Evolutionary conservation across 2,113 vertebrate genomes (phyloP).

Genomic region (Puma concolor): DNA sequence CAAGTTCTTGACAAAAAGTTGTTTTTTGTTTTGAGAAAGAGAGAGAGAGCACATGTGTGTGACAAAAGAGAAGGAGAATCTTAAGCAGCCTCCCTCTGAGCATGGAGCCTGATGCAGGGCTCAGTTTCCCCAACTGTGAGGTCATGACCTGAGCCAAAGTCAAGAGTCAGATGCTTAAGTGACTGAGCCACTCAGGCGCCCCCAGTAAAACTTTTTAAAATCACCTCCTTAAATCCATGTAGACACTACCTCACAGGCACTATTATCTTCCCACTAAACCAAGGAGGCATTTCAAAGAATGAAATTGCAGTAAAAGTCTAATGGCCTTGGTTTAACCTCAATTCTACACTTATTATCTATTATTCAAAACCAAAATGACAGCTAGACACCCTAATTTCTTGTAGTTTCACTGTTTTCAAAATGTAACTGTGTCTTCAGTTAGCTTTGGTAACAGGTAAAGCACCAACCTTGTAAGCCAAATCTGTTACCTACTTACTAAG

Average conservation of each 20-base stretch:
- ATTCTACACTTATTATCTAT: background rate
- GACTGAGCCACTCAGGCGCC: no score
- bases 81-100: no score
- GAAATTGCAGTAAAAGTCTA: background rate
- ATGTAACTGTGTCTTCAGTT: background rate
- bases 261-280: conserved; percentile 1
- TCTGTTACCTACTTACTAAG: background rate
- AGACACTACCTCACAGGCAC: background rate
- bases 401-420: background rate
- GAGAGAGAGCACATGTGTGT: no score
- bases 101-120: no score
- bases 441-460: background rate
- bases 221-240: background rate
- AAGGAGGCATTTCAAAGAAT: background rate
- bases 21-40: no score
- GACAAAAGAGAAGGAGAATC: no score
- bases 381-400: background rate
- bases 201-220: background rate
- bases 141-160: no score
- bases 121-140: no score
- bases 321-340: background rate
- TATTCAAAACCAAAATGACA: conserved; percentile 16
- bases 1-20: background rate
- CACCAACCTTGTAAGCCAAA: background rate
- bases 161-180: no score